A percentile compares a stretch with the other conserved stretches of the same genome.
phyloP scores from a whole-genome alignment of 2,888 invertebrate genomes.

The Plagiodera versicolora region DNA sequence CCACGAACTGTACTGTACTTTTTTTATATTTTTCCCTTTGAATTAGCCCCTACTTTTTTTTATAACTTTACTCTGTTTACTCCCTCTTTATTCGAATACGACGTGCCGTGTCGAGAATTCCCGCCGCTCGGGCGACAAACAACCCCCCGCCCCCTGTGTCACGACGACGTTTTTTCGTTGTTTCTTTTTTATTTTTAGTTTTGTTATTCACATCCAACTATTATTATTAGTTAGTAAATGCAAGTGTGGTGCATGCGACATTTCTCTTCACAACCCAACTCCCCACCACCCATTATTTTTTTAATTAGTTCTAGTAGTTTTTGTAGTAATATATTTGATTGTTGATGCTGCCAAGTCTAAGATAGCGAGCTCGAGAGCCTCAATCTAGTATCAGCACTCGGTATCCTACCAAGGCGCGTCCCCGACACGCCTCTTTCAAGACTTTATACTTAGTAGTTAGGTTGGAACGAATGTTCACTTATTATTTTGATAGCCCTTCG shows the following conservation, averaged over 20 bases:
- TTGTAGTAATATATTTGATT: slow-evolving; percentile 52
- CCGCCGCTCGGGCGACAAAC: slow-evolving; percentile 36
- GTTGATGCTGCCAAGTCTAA: slow-evolving; percentile 59
- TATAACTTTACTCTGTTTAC: slow-evolving; percentile 36
- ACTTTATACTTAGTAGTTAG: slow-evolving; percentile 48
- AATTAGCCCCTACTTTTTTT: slow-evolving; percentile 38
- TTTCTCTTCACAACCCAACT: slow-evolving; percentile 34
- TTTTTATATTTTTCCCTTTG: too few species aligned
- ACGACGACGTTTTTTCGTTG: slow-evolving; percentile 40
- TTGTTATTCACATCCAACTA: slow-evolving; percentile 42
- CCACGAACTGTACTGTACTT: slow-evolving; percentile 49
- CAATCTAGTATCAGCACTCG: slow-evolving; percentile 35
- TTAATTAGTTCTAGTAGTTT: slow-evolving; percentile 50
- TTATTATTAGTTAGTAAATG: slow-evolving; percentile 42
- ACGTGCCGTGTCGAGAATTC: slow-evolving; percentile 50
- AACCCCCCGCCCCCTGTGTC: slow-evolving; percentile 24
- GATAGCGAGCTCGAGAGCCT: slow-evolving; percentile 47
- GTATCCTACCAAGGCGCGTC: slow-evolving; percentile 23
- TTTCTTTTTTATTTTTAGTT: slow-evolving; percentile 46
- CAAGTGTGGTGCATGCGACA: slow-evolving; percentile 56
- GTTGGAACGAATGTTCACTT: slow-evolving; percentile 37
- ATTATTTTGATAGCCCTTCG: slow-evolving; percentile 24
- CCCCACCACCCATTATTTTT: slow-evolving; percentile 39
- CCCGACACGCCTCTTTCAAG: slow-evolving; percentile 40
- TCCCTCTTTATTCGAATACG: slow-evolving; percentile 39